Evolutionary conservation across 2,113 vertebrate species (phyloP).

Genomic region (Aptenodytes forsteri): DNA sequence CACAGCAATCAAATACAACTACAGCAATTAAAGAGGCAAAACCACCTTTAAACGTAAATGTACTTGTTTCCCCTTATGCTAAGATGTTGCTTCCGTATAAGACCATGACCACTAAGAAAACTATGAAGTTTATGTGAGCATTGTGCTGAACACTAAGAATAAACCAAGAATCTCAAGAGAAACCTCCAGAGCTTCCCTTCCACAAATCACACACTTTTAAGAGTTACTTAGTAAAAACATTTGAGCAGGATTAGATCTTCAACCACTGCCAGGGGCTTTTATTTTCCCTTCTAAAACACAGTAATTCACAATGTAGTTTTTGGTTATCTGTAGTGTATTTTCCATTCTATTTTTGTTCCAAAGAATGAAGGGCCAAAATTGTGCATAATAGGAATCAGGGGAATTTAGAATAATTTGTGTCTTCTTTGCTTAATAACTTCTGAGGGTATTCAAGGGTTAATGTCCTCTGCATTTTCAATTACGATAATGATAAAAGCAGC

Average conservation of each 20-base stretch:
- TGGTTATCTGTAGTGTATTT: not conserved
- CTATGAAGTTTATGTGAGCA: rapidly evolving
- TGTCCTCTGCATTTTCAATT: not conserved
- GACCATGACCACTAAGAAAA: not conserved
- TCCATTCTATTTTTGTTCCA: not conserved
- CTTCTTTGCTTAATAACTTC: not conserved
- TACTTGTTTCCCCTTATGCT: rapidly evolving
- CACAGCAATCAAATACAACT: not conserved
- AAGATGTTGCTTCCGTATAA: not conserved
- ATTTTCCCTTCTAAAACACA: not conserved
- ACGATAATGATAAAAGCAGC: not conserved
- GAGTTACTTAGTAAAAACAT: not conserved
- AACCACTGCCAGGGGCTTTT: not conserved
- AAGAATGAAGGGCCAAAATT: not conserved
- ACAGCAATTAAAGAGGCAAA: not conserved
- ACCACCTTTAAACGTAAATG: not conserved
- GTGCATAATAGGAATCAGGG: not conserved
- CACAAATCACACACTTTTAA: not conserved
- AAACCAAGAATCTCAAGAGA: not conserved
- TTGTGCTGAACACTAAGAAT: not conserved
- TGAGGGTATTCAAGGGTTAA: not conserved
- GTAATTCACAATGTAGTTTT: not conserved
- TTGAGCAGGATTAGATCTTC: not conserved
- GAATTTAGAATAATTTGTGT: not conserved
- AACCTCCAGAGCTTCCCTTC: not conserved